phyloP scores from a whole-genome alignment of 1,140 invertebrate species.

The Zophobas morio region DNA sequence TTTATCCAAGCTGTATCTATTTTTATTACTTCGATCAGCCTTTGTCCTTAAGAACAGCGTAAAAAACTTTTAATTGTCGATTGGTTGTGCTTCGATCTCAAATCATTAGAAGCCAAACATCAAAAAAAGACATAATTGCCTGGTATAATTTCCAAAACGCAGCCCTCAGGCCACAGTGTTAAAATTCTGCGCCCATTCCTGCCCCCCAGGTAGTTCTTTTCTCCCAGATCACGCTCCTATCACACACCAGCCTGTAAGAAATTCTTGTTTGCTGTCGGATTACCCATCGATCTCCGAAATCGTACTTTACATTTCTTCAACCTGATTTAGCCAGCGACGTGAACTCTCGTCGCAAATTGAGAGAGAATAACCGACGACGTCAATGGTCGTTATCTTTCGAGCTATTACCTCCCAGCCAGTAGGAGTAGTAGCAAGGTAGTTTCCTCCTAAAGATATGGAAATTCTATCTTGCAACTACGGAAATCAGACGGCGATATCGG shows the following conservation, averaged over 20 bases:
- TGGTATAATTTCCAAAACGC: too few species aligned
- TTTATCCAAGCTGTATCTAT: too few species aligned
- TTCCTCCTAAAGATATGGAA: constrained; percentile 12
- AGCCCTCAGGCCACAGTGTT: not conserved
- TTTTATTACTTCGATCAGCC: too few species aligned
- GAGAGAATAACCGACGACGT: constrained; percentile 24
- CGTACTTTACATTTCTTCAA: constrained; percentile 6
- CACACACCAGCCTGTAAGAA: constrained; percentile 18
- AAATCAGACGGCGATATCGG: constrained; percentile 23
- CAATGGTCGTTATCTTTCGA: constrained; percentile 16
- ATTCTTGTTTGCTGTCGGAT: constrained; percentile 13
- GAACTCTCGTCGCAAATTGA: constrained; percentile 28
- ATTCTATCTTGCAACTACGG: constrained; percentile 14
- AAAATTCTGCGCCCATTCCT: constrained; percentile 3
- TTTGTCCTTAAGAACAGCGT: too few species aligned
- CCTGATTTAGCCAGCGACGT: constrained; percentile 21
- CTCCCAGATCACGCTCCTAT: constrained; percentile 1
- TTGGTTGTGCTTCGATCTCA: too few species aligned
- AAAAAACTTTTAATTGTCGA: too few species aligned
- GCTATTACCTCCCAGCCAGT: not conserved
- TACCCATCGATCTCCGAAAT: constrained; percentile 12
- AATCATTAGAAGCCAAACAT: too few species aligned
- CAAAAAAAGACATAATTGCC: too few species aligned
- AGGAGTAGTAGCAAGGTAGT: not conserved
- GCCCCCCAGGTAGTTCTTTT: constrained; percentile 7